Conservation (phyloP, 2,113 vertebrate genomes). For the Kryptolebias marmoratus region DNA sequence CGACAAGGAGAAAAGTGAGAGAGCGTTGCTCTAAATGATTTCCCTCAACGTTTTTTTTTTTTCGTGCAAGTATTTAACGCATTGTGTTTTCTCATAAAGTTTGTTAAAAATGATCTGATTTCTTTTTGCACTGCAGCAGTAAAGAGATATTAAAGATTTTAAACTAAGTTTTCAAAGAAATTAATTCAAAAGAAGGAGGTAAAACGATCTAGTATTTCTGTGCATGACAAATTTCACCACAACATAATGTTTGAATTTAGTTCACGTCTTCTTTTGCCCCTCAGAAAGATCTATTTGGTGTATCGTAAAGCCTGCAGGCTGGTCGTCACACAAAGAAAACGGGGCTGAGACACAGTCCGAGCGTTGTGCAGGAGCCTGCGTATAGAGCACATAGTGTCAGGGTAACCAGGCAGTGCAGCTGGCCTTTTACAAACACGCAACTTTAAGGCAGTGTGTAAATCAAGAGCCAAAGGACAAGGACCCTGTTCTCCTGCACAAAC, state of each 20-base stretch:
- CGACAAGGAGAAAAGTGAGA: not conserved
- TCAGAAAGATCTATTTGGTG: conserved; percentile 45
- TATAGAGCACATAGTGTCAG: conserved; percentile 81
- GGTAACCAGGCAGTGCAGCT: conserved; percentile 81
- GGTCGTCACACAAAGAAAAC: conserved; percentile 58
- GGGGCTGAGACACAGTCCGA: conserved; percentile 63
- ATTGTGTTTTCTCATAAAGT: not conserved
- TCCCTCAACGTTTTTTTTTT: not conserved
- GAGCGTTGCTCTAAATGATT: not conserved
- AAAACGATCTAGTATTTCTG: not conserved
- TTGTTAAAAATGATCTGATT: too few species aligned
- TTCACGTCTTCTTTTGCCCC: conserved; percentile 55
- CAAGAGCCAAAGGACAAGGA: conserved; percentile 70
- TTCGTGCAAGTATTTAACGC: too few species aligned
- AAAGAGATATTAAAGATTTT: not conserved
- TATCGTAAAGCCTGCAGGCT: conserved; percentile 46
- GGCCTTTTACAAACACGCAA: conserved; percentile 75
- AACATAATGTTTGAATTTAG: conserved; percentile 51
- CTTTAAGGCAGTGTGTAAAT: conserved; percentile 78
- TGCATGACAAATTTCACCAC: conserved; percentile 21
- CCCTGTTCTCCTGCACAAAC: conserved; percentile 50
- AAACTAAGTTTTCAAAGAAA: not conserved
- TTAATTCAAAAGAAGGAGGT: too few species aligned
- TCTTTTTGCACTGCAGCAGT: not conserved
- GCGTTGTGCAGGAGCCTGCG: conserved; percentile 72